Evolutionary conservation across 2,888 invertebrate genomes (phyloP).

Genomic region (Lordiphosa andalusiaca): DNA sequence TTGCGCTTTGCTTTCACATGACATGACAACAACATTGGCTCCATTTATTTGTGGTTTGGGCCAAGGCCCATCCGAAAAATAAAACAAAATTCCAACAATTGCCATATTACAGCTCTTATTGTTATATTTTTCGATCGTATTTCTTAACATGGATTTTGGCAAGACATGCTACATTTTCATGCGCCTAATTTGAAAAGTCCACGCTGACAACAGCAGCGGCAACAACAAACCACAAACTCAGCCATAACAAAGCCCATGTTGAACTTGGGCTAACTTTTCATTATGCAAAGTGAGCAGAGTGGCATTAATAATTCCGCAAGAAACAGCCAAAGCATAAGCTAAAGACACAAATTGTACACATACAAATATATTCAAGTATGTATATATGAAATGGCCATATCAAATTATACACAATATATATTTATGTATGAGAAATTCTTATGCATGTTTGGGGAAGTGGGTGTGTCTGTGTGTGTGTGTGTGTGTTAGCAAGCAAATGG

Average conservation of each 20-base stretch:
- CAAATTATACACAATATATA: slow-evolving; percentile 25
- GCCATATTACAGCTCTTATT: slow-evolving; percentile 10
- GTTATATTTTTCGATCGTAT: slow-evolving; percentile 14
- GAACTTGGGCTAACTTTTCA: slow-evolving; percentile 50
- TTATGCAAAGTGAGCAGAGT: slow-evolving; percentile 58
- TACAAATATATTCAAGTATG: background rate
- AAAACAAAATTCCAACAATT: background rate
- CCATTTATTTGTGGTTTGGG: slow-evolving; percentile 29
- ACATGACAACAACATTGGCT: slow-evolving; percentile 43
- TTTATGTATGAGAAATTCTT: slow-evolving; percentile 4
- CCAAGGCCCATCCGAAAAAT: slow-evolving; percentile 21
- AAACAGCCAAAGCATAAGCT: slow-evolving; percentile 15
- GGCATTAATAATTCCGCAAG: slow-evolving; percentile 43
- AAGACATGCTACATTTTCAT: slow-evolving; percentile 53
- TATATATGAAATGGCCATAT: slow-evolving; percentile 26
- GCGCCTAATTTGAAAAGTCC: slow-evolving; percentile 52
- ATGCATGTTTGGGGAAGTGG: background rate
- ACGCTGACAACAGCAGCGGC: slow-evolving; percentile 15
- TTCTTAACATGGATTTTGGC: slow-evolving; percentile 38
- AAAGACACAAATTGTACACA: slow-evolving; percentile 15
- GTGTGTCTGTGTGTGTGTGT: slow-evolving; percentile 5
- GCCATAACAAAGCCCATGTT: slow-evolving; percentile 27
- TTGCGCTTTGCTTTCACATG: slow-evolving; percentile 47
- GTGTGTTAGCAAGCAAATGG: background rate
- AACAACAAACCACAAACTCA: slow-evolving; percentile 1